A percentile compares a stretch with the other conserved stretches of the same genome.
Evolutionary conservation across 2,113 vertebrate species (phyloP).

Genomic region (Pelobates fuscus): DNA sequence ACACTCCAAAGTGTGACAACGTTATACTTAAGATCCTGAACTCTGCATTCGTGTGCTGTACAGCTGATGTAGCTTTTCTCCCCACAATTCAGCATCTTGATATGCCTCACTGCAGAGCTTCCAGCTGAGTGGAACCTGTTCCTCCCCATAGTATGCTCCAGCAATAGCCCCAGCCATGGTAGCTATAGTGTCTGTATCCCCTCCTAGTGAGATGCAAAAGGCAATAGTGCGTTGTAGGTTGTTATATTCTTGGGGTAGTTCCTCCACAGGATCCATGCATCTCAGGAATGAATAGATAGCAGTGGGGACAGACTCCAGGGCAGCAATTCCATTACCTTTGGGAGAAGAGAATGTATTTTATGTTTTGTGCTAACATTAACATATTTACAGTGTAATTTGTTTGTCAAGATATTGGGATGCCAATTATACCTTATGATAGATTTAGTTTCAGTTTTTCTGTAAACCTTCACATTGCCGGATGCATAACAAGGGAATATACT

Average conservation of each 20-base stretch:
- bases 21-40: no score
- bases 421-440: no score
- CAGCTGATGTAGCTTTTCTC: conserved; percentile 76
- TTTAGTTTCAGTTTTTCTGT: no score
- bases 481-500: no score
- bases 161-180: conserved; percentile 98
- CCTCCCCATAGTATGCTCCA: conserved; percentile 90
- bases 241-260: conserved; percentile 81
- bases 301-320: conserved; percentile 92
- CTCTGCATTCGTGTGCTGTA: conserved; percentile 65
- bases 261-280: conserved; percentile 84
- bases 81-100: conserved; percentile 80
- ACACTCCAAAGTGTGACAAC: no score
- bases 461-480: no score
- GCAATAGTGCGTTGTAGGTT: conserved; percentile 88
- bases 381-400: no score
- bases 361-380: no score
- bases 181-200: conserved; percentile 98
- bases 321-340: conserved; percentile 90
- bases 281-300: conserved; percentile 95
- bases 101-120: conserved; percentile 87
- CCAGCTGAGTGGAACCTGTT: conserved; percentile 83
- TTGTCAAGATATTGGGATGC: no score
- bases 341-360: conserved; percentile 35
- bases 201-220: conserved; percentile 90